phyloP scores from a whole-genome alignment of 2,797 vertebrate species.

The Cynodonichthys magdalenae region DNA sequence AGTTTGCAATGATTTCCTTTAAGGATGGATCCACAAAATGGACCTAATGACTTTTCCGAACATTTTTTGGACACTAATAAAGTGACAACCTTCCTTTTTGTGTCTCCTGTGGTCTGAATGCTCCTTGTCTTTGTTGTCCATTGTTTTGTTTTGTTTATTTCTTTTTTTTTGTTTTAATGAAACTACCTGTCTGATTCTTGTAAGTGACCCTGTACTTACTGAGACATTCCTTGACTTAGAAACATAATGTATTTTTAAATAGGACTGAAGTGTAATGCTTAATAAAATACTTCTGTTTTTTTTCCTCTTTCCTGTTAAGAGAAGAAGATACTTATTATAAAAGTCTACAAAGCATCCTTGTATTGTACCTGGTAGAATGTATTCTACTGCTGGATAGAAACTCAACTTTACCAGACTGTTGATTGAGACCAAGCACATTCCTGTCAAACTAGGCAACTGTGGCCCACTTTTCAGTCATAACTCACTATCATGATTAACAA shows the following conservation, averaged over 20 bases:
- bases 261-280: slow-evolving; percentile 51
- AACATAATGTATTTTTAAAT: slow-evolving; percentile 43
- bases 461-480: slow-evolving; percentile 34
- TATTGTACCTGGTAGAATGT: slow-evolving; percentile 66
- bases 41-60: slow-evolving; percentile 70
- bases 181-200: slow-evolving; percentile 73
- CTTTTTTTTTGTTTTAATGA: slow-evolving; percentile 54
- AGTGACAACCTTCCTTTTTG: slow-evolving; percentile 59
- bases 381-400: slow-evolving; percentile 61
- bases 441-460: slow-evolving; percentile 40
- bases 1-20: slow-evolving; percentile 46
- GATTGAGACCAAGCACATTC: slow-evolving; percentile 77
- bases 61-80: slow-evolving; percentile 65
- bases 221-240: slow-evolving; percentile 79
- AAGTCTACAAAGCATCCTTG: slow-evolving; percentile 38
- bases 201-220: slow-evolving; percentile 62
- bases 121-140: slow-evolving; percentile 63
- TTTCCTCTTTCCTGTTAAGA: slow-evolving; percentile 37
- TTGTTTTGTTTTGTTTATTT: slow-evolving; percentile 43
- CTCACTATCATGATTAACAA: slow-evolving; percentile 28
- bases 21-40: slow-evolving; percentile 54
- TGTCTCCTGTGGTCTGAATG: slow-evolving; percentile 78
- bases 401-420: slow-evolving; percentile 53
- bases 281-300: slow-evolving; percentile 40
- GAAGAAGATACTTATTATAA: slow-evolving; percentile 41